Conservation (phyloP, 1,140 invertebrate species). For the Drosophila oshimai region DNA sequence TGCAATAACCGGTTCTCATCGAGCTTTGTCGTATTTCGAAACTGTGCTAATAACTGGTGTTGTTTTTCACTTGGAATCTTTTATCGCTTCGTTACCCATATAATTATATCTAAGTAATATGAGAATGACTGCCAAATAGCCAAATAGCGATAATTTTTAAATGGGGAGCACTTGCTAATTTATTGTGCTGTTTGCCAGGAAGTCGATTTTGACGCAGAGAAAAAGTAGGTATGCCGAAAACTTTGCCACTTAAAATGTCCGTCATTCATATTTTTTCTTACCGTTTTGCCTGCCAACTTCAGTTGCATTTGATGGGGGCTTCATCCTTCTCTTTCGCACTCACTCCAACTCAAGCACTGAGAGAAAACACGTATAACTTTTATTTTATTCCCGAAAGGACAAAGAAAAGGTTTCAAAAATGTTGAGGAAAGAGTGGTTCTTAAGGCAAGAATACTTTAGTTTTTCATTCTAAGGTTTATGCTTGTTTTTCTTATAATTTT, state of each 20-base stretch:
- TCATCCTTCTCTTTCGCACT: neutral
- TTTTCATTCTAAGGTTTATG: too few relatives aligned
- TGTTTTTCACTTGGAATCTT: constrained; percentile 17
- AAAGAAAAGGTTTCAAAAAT: too few relatives aligned
- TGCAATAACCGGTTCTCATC: constrained; percentile 40
- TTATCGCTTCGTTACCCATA: constrained; percentile 4
- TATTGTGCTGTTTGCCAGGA: constrained; percentile 6
- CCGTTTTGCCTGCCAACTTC: constrained; percentile 15
- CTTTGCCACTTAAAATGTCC: constrained; percentile 18
- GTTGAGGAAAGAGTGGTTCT: neutral
- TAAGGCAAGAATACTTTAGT: too few relatives aligned
- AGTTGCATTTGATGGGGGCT: constrained; percentile 16
- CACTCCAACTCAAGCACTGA: neutral
- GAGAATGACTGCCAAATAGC: neutral
- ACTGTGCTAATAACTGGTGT: constrained; percentile 44
- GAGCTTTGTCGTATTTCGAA: constrained; percentile 24
- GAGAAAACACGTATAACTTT: neutral
- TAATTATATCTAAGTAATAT: constrained; percentile 20
- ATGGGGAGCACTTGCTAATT: constrained; percentile 31
- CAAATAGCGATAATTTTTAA: constrained; percentile 23
- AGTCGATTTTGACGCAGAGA: constrained; percentile 2
- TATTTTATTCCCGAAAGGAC: too few relatives aligned
- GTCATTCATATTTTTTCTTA: constrained; percentile 16
- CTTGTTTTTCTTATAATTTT: too few relatives aligned
- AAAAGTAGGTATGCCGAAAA: neutral